phyloP scores from a whole-genome alignment of 2,113 vertebrate genomes.

The Hippoglossus stenolepis region DNA sequence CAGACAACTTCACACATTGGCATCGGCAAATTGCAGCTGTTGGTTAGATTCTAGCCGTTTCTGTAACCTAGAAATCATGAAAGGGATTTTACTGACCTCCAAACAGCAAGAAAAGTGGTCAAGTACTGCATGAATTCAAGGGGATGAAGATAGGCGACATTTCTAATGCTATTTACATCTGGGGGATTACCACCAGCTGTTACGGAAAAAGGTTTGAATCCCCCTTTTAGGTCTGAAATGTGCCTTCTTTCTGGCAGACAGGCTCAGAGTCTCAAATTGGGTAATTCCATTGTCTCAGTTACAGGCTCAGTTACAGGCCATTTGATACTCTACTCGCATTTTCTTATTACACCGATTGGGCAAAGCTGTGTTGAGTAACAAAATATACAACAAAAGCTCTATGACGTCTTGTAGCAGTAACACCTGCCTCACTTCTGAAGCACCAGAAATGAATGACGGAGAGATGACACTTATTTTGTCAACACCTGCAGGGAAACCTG shows the following conservation, averaged over 20 bases:
- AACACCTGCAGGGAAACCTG: constrained; percentile 49
- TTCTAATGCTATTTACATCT: not conserved
- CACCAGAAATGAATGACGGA: constrained; percentile 24
- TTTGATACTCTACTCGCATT: constrained; percentile 9
- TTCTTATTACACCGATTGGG: not conserved
- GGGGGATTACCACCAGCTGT: not conserved
- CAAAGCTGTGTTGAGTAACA: constrained; percentile 16
- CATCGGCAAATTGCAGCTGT: constrained; percentile 40
- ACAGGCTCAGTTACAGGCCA: constrained; percentile 10
- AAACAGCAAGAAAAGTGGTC: constrained; percentile 3
- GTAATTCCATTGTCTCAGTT: constrained; percentile 19
- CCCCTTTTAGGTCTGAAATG: constrained; percentile 40
- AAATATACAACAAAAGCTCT: constrained; percentile 14
- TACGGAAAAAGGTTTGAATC: constrained; percentile 2
- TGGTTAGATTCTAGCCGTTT: constrained; percentile 30
- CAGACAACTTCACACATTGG: constrained; percentile 25
- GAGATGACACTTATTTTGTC: constrained; percentile 30
- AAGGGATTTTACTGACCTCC: constrained; percentile 3
- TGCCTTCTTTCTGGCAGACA: constrained; percentile 42
- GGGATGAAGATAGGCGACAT: not conserved
- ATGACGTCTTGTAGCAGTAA: not conserved
- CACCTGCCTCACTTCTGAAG: constrained; percentile 30
- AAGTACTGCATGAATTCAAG: not conserved
- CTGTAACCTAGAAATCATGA: constrained; percentile 18
- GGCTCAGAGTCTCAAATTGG: not conserved